Evolutionary conservation across 1,140 invertebrate species (phyloP), one percentile per base, ranked within the genome.

Genomic region (Sogatella furcifera): DNA sequence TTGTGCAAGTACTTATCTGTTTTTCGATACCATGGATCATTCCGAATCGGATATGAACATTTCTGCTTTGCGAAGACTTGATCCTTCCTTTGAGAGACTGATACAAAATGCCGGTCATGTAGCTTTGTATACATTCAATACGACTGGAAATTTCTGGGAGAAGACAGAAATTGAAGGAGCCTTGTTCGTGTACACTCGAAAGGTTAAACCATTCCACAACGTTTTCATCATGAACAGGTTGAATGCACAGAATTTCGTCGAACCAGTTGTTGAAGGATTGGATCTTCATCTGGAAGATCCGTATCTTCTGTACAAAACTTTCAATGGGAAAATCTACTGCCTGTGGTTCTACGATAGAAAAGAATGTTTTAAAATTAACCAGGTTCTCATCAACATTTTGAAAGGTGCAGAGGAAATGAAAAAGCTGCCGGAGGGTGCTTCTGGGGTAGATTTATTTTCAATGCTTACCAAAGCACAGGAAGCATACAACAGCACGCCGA

Each of bases 261-360:
- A 95, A 72, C 91, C 92, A 44, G 84, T 95, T 60, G 91, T 87
- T 34, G 84, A 85, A 69, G 88, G 88, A 59, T 78, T 95, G 64
- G 92, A 95, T 73, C 80, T 95, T 66, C 90, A 95, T 74, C 78
- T 89, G 60, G 89, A 93, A 74, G 83, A 88, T 64, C 92, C 92
- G 2, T 95, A 94, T 71, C 76, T 95, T 49, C 74, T 95, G 13
- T 95, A 95, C 73, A 84, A 88, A 72, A 94, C 92, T 73, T 82
- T 83, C 9, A 84, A 86, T 72, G 83, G 83, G 72, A 89, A 88
- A 65, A 90, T 89, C 67, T 90, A 85, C 73, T 90, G 91, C 64
- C 89, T 94, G 70, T 94, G 91, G 91, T 95, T 95, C 75, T 94
- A 92, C 69, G 89, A 92, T 68, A 88, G 86, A 72, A 83, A 89